Conservation (phyloP, 2,888 invertebrate species). For the Cephalotes varians region DNA sequence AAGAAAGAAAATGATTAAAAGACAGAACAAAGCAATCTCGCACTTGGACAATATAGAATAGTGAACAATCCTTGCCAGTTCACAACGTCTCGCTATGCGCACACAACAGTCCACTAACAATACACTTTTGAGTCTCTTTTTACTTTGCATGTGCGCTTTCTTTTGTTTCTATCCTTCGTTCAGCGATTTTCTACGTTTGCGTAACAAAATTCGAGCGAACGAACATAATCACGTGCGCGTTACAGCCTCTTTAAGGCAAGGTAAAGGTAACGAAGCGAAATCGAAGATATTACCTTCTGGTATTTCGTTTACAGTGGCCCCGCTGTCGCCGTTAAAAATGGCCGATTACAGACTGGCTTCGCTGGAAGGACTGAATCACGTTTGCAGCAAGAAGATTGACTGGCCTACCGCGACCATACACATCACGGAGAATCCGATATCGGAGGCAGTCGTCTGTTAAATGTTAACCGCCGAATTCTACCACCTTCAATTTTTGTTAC, state of each 20-base stretch:
- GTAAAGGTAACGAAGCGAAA: slow-evolving; percentile 48
- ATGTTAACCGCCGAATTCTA: slow-evolving; percentile 62
- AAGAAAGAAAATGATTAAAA: slow-evolving; percentile 16
- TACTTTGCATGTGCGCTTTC: slow-evolving; percentile 83
- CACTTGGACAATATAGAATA: slow-evolving; percentile 74
- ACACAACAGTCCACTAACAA: slow-evolving; percentile 74
- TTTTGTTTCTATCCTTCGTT: slow-evolving; percentile 59
- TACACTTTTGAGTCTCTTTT: slow-evolving; percentile 73
- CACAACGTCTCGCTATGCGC: slow-evolving; percentile 77
- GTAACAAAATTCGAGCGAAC: slow-evolving; percentile 37
- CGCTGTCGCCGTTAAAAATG: slow-evolving; percentile 90
- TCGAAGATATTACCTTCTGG: slow-evolving; percentile 64
- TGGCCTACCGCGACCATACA: slow-evolving; percentile 89
- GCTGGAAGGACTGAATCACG: slow-evolving; percentile 87
- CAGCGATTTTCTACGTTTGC: slow-evolving; percentile 4
- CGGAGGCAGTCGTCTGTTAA: slow-evolving; percentile 92
- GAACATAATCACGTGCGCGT: slow-evolving; percentile 40
- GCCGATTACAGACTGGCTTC: slow-evolving; percentile 89
- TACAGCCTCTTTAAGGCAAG: slow-evolving; percentile 56
- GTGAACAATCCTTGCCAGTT: slow-evolving; percentile 58
- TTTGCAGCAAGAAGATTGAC: slow-evolving; percentile 86
- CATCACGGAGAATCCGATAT: slow-evolving; percentile 93
- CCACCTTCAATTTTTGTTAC: slow-evolving; percentile 69
- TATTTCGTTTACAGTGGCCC: slow-evolving; percentile 88
- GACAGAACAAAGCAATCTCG: slow-evolving; percentile 49